Percentiles rank a stretch among this genome's conserved stretches.
These are phyloP conservation scores for Epinotia ramella DNA, from an alignment of 2,888 invertebrate genomes.

Conservation along the genomic window DNA sequence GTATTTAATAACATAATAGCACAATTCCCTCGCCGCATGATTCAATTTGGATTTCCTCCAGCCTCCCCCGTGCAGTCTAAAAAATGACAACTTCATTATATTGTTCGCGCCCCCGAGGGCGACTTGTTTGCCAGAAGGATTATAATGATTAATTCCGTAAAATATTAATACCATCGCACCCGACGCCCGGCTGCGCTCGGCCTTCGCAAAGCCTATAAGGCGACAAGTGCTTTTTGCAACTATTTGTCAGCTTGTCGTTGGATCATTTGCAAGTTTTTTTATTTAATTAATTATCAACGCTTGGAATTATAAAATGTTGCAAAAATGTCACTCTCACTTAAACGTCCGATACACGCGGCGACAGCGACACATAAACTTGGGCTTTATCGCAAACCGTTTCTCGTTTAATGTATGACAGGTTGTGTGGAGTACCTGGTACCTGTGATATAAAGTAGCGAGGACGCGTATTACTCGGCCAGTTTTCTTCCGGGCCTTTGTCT, in stretches of 20 bases:
- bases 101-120: conserved; percentile 81
- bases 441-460: conserved; percentile 40
- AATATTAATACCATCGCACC: conserved; percentile 84
- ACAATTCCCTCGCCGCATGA: conserved; percentile 88
- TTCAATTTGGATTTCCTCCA: conserved; percentile 89
- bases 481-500: conserved; percentile 74
- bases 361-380: conserved; percentile 12
- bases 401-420: conserved; percentile 52
- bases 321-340: conserved; percentile 10
- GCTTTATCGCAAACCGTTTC: conserved; percentile 16
- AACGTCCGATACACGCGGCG: not conserved
- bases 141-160: conserved; percentile 85
- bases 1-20: conserved; percentile 89
- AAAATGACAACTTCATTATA: conserved; percentile 86
- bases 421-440: conserved; percentile 45
- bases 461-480: conserved; percentile 61
- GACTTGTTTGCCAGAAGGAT: conserved; percentile 84
- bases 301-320: conserved; percentile 21
- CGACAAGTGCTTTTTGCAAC: conserved; percentile 72
- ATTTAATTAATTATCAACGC: conserved; percentile 31
- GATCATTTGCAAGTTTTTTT: conserved; percentile 27
- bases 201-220: conserved; percentile 72
- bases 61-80: conserved; percentile 82
- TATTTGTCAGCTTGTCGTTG: conserved; percentile 56
- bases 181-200: conserved; percentile 69